Evolutionary conservation across 2,113 vertebrate genomes (phyloP).

Genomic region (Fulmarus glacialis): DNA sequence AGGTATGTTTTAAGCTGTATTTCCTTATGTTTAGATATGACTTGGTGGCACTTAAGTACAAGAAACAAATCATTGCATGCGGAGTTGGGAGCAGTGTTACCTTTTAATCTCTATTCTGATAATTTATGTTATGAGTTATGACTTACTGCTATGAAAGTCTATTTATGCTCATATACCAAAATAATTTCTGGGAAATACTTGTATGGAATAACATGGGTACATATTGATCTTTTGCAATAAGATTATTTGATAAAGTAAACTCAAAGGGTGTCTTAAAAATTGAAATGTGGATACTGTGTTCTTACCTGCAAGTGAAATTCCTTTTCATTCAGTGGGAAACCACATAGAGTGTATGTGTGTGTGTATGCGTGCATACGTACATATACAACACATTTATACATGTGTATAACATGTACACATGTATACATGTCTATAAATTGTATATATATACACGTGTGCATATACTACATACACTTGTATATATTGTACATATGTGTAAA

Average conservation of each 20-base stretch:
- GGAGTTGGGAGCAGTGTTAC: neutral
- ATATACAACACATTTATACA: neutral
- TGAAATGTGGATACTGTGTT: neutral
- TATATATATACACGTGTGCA: neutral
- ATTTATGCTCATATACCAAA: neutral
- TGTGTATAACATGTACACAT: neutral
- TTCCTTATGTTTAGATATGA: neutral
- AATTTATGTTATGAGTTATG: neutral
- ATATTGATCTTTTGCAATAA: neutral
- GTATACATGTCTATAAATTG: neutral
- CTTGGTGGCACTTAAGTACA: neutral
- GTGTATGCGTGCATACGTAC: neutral
- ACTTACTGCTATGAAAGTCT: neutral
- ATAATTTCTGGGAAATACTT: neutral
- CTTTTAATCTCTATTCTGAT: neutral
- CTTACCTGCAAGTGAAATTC: neutral
- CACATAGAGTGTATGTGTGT: accelerated
- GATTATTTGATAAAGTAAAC: neutral
- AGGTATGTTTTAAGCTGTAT: slow-evolving; percentile 76
- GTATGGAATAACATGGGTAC: neutral
- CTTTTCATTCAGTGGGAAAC: neutral
- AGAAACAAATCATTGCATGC: neutral
- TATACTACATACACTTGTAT: neutral
- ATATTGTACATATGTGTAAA: neutral
- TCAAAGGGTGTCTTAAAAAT: neutral